These are phyloP conservation scores for Stylophora pistillata DNA, from an alignment of 64 coral and sea anemone species.

Conservation along the genomic window DNA sequence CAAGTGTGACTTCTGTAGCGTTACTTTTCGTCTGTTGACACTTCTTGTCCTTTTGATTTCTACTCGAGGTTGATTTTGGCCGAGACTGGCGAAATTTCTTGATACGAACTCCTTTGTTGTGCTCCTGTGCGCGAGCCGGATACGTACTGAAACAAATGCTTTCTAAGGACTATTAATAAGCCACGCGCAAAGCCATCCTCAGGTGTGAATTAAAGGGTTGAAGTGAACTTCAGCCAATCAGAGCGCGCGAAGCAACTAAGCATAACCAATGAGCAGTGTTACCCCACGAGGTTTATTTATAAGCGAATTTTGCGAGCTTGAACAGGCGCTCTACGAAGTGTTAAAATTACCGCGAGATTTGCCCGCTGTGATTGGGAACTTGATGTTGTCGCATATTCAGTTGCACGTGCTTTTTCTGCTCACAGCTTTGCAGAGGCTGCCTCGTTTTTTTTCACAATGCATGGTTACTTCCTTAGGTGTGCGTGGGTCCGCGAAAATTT, in stretches of 20 bases:
- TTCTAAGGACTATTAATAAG: constrained; percentile 77
- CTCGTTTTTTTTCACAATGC: not conserved
- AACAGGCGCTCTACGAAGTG: constrained; percentile 3
- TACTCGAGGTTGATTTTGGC: not conserved
- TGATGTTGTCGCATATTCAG: not conserved
- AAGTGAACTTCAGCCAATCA: constrained; percentile 76
- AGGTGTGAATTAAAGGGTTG: constrained; percentile 78
- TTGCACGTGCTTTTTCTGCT: not conserved
- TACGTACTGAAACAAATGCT: constrained; percentile 85
- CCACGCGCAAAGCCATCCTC: constrained; percentile 89
- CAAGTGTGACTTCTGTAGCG: not conserved
- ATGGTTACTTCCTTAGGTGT: not conserved
- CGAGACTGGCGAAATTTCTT: constrained; percentile 19
- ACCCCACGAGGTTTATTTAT: constrained; percentile 56
- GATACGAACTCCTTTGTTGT: constrained; percentile 61
- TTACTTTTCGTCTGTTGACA: not conserved
- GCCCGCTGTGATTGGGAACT: not conserved
- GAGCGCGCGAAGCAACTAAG: constrained; percentile 19
- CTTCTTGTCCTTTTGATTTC: constrained; percentile 8
- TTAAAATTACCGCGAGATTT: not conserved
- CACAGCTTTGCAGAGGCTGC: not conserved
- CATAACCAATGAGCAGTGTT: constrained; percentile 77
- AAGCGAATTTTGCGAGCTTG: constrained; percentile 15
- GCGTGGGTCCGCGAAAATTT: constrained; percentile 35
- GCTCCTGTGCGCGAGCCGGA: constrained; percentile 64